Percentiles rank a stretch among this genome's conserved stretches.
Evolutionary conservation across 37 sponge, comb jelly and placozoan genomes (phyloP).

Genomic region (Halisarca cf. caerulea): DNA sequence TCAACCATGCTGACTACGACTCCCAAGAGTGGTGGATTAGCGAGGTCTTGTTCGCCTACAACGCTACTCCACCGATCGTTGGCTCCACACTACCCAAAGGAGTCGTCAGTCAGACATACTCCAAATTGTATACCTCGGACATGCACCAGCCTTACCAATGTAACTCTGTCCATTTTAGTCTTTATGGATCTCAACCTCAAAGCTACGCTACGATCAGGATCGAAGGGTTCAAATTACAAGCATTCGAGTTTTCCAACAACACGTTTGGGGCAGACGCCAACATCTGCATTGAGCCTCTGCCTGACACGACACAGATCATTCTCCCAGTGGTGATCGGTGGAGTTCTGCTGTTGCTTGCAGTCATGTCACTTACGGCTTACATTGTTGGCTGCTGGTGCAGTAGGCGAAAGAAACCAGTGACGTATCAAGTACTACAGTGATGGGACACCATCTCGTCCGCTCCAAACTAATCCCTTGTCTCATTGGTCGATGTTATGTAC

Average conservation of each 20-base stretch:
- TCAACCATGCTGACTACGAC: not conserved
- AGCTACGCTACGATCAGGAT: not conserved
- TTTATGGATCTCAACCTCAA: not conserved
- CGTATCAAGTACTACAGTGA: no score
- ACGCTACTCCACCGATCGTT: no score
- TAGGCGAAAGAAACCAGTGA: not conserved
- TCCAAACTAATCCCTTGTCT: no score
- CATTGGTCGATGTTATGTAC: no score
- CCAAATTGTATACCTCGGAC: not conserved
- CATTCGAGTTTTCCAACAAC: not conserved
- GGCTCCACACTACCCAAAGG: not conserved
- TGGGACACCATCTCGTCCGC: no score
- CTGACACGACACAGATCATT: not conserved
- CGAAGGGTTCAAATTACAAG: slow-evolving; percentile 9
- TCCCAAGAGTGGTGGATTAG: not conserved
- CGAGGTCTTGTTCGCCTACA: no score
- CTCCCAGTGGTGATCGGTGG: not conserved
- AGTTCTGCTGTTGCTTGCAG: not conserved
- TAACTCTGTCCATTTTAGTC: not conserved
- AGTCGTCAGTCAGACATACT: no score
- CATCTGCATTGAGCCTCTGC: not conserved
- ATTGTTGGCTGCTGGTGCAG: not conserved
- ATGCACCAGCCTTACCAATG: not conserved
- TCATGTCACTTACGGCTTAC: not conserved
- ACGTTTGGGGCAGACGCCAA: not conserved